Percentiles rank a stretch among this genome's conserved stretches.
Evolutionary conservation across 2,113 vertebrate species (phyloP).

Genomic region (Cebus imitator): DNA sequence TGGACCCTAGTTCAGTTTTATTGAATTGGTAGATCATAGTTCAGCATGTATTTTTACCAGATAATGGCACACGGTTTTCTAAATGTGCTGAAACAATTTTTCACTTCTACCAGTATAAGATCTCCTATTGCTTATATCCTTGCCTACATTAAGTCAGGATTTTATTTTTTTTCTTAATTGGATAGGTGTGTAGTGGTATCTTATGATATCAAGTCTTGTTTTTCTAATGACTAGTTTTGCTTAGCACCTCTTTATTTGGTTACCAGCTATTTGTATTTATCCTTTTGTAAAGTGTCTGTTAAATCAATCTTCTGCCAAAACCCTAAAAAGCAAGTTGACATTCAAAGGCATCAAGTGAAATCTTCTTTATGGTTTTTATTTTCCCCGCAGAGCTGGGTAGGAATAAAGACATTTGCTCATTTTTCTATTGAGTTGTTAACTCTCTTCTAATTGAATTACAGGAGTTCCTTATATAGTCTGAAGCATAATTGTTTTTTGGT

Average conservation of each 20-base stretch:
- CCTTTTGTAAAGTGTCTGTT: not conserved
- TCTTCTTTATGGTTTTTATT: too few relatives aligned
- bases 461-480: not conserved
- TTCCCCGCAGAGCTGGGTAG: too few relatives aligned
- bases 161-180: not conserved
- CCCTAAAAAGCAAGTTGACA: too few relatives aligned
- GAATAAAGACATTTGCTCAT: not conserved
- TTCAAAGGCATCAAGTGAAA: too few relatives aligned
- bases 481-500: not conserved
- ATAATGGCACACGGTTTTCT: not conserved
- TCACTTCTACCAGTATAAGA: not conserved
- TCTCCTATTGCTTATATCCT: not conserved
- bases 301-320: too few relatives aligned
- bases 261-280: not conserved
- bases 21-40: not conserved
- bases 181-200: not conserved
- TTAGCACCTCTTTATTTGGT: not conserved
- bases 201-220: not conserved
- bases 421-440: not conserved
- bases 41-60: not conserved
- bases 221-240: not conserved
- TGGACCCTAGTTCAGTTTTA: not conserved
- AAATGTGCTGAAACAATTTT: not conserved
- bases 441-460: not conserved
- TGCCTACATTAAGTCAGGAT: not conserved